Evolutionary conservation across 2,888 invertebrate species (phyloP), one percentile per base, ranked within the genome.

Genomic region (Tetragnatha montana): DNA sequence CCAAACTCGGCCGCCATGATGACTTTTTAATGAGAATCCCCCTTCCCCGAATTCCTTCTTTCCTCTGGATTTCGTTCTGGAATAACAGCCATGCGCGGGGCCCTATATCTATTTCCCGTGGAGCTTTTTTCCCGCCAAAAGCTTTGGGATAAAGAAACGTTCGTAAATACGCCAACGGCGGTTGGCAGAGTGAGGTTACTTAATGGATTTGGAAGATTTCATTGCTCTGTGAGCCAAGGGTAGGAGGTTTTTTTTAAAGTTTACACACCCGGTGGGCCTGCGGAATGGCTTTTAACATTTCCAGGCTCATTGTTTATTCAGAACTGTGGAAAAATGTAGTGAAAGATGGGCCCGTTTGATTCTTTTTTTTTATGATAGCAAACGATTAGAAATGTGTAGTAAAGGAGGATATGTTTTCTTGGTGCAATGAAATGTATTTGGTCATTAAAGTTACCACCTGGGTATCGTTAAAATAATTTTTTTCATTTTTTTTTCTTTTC

Each of bases 181-280:
- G 83, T 83, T 68, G 60, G 35, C 83, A 75, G 75, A 51, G 83
- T 74, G 75, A 74, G 75, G 83, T 83, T 83, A 75, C 83, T 83
- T 83, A 83, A 83, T 83, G 83, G 83, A 83, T 83, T 83, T 83
- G 83, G 83, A 83, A 83, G 68, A 75, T 83, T 83, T 83, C 74
- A 83, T 83, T 83, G 75, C 74, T n/a, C 12, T 14, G 47, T 19
- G 35, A 60, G 22, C 12, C 47, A n/a, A 21, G 68, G 21, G 51
- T n/a, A 75, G 68, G 47, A 22, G n/a, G 70, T 50, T 81, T 51
- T 73, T n/a, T 73, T 35, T 71, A 50, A 8, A 71, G 73, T 73
- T 81, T 81, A 14, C 70, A 70, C 10, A 81, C 60, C 60, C 60
- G 17, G 14, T 60, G 60, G 60, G 60, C 17, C 12, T 17, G 60